Base-by-base conservation (phyloP, 1,140 invertebrate genomes). In the Odontomachus brunneus region DNA sequence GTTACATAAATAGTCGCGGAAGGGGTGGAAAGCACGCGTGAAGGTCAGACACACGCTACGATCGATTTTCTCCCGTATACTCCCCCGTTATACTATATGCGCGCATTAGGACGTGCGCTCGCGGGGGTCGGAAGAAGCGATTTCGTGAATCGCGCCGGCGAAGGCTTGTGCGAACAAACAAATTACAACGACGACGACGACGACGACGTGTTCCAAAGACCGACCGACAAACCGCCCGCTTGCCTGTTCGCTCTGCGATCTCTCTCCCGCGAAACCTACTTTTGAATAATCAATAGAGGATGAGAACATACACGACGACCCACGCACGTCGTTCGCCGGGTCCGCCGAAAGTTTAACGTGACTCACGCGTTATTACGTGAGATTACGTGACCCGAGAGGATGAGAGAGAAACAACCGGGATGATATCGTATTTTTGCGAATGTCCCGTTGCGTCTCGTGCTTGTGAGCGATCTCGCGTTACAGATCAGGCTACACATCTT, bases 11-110 rank as follows among this genome's bases (percentile, higher is more conserved):
- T 53, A 76, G 85, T 84, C 74, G 65, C 63, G 83, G 86, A 84
- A 88, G 82, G 88, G 74, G 81, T 49, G 81, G 62, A 67, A 69
- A 82, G 84, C 83, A 67, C 83, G 55, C 60, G 82, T 89, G 88
- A 91, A 90, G 91, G 91, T 91, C 89, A 91, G 88, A 89, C 90
- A 90, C 83, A 90, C 89, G 90, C 89, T 73, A 17, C 26, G 67
- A 91, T 91, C 88, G 90, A 91, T 91, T 90, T 87, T 88, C 65
- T 48, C 26, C 65, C 48, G 14, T 51, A 65, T 66, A 24, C 15
- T 29, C 22, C 19, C 22, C 17, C 22, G 38, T 44, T 44, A 11
- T 44, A 11, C 38, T 44, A 44, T 74, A 53, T 65, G 29, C 48
- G 29, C 48, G 22, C 57, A 48, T 81, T 72, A 81, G 57, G 22